Evolutionary conservation across 2,113 vertebrate genomes (phyloP).

Genomic region (Poecile atricapillus): DNA sequence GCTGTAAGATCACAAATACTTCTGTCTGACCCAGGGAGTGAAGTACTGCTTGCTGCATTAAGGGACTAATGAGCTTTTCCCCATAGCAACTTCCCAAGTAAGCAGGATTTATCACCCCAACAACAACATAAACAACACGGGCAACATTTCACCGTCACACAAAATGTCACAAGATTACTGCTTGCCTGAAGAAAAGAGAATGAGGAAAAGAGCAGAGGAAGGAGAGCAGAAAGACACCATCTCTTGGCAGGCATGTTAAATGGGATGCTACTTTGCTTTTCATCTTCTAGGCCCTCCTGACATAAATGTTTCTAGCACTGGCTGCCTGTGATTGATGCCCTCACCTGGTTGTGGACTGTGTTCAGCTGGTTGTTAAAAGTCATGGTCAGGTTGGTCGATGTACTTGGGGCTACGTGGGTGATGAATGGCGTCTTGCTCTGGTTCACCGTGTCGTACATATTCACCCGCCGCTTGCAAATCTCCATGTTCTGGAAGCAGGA

Average conservation of each 20-base stretch:
- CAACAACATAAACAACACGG: not conserved
- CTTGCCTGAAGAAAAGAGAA: not conserved
- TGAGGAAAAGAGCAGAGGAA: not conserved
- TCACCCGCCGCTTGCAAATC: conserved; percentile 95
- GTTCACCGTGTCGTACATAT: conserved; percentile 97
- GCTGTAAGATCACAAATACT: not conserved
- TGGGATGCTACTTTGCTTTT: not conserved
- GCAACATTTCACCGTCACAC: not conserved
- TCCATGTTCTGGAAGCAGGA: conserved; percentile 99
- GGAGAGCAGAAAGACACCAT: not conserved
- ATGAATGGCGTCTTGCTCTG: conserved; percentile 99
- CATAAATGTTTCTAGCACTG: not conserved
- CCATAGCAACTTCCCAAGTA: conserved; percentile 40
- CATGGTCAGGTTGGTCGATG: conserved; percentile 99
- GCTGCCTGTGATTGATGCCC: not conserved
- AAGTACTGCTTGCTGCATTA: not conserved
- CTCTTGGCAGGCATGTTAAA: not conserved
- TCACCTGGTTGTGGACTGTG: conserved; percentile 93
- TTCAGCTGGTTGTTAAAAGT: conserved; percentile 99
- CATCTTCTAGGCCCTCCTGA: not conserved
- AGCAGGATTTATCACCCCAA: conserved; percentile 24
- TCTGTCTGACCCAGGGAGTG: not conserved
- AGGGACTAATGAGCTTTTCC: conserved; percentile 34
- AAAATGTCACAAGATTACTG: not conserved
- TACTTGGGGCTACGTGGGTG: conserved; percentile 96